Evolutionary conservation across 2,113 vertebrate genomes (phyloP), one percentile per base, ranked within the genome.

Genomic region (Blennius ocellaris): DNA sequence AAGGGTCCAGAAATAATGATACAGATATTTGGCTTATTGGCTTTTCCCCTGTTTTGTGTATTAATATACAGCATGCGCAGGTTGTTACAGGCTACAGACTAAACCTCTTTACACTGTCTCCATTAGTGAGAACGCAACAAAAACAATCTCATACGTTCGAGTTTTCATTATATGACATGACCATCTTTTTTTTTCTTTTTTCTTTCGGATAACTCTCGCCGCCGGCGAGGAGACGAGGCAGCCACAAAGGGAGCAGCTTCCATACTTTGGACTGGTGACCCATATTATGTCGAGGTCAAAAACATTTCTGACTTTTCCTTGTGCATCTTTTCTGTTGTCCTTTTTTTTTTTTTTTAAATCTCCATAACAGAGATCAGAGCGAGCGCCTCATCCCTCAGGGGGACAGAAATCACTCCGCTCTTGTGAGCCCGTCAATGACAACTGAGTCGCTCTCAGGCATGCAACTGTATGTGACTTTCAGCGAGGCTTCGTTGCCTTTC

Each of bases 401-500:
- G 69, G 85, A 84, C 80, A 83, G 74, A 86, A 75, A 82, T 86
- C 79, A 76, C 67, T 87, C 78, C 81, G 83, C 86, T 87, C 79
- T 88, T 84, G 84, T 86, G 57, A 83, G 76, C 72, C 45, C 56
- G 80, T 73, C 86, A 81, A 67, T 80, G 84, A 84, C 85, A 85
- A 83, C 80, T 60, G 62, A 73, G 74, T 77, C 45, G 81, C 88
- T 85, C 72, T 39, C 41, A 78, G 78, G 63, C 82, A 73, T 12
- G n/a, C 68, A 68, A 51, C 84, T 67, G 49, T 73, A 47, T 75
- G 69, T 74, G 83, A 84, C 85, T 85, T 86, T 78, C 73, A 77
- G 69, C 62, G 37, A 58, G 81, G 78, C 80, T 73, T 88, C 78
- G 81, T 61, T 69, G 68, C 69, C 8, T 37, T 36, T 58, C 49